Evolutionary conservation across 2,888 invertebrate genomes (phyloP), one percentile per base, ranked within the genome.

Genomic region (Polydrusus cervinus): DNA sequence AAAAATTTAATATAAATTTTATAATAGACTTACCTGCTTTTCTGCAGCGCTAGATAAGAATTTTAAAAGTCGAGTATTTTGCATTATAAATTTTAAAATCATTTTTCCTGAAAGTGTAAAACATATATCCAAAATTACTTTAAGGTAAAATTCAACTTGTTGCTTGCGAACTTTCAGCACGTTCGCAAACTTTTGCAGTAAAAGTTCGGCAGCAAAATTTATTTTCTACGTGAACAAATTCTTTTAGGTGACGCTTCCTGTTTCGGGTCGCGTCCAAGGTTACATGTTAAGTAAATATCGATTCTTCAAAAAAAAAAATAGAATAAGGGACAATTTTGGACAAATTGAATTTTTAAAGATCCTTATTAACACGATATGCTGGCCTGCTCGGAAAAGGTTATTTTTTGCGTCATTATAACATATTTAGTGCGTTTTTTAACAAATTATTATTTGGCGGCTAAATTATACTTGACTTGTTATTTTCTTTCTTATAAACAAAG

Each of bases 111-210:
- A 34, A 38, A 57, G 38, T 0, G 38, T 9, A 14, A 16, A 57
- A 57, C 57, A 57, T 25, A 55, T 25, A 34, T 57, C 57, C 14
- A 16, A 38, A n/a, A 57, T 57, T 57, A 57, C 57, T 11, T 51
- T 64, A 66, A 67, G 55, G 67, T 40, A 40, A 43, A 57, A 40
- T 38, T 67, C 67, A 55, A 67, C 67, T 67, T 67, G 67, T 67
- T 67, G 67, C 67, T 53, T 20, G 10, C 34, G 40, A 67, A 67
- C 67, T 67, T 67, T 55, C 53, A 38, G 55, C 67, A 67, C 67
- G 67, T 55, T 55, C 40, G 43, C 25, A 67, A 67, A 67, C 51
- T 67, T 67, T 55, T 55, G 43, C 53, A 34, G 67, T 53, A 67
- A 67, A 67, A 53, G 20, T 55, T 53, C 8, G n/a, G 43, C 40